Percentiles rank a stretch among this genome's conserved stretches.
Evolutionary conservation across 2,888 invertebrate genomes (phyloP).

Genomic region (Nemapogon koenigi): DNA sequence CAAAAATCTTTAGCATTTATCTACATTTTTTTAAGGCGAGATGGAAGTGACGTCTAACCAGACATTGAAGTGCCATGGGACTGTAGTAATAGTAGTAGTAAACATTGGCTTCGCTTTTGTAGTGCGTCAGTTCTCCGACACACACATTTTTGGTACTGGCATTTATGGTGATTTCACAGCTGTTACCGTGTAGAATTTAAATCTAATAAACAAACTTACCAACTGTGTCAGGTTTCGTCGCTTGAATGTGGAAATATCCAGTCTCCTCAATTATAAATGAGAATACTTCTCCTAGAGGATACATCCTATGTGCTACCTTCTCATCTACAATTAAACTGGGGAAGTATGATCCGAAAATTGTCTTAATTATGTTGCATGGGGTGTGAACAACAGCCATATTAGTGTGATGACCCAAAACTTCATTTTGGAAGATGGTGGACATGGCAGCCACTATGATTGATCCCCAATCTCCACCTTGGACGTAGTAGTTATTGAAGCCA

Average conservation of each 20-base stretch:
- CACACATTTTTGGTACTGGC: no score
- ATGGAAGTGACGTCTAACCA: no score
- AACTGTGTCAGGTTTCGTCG: slow-evolving; percentile 88
- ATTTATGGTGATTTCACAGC: no score
- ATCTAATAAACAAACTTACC: slow-evolving; percentile 59
- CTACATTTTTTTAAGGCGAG: no score
- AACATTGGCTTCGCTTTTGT: no score
- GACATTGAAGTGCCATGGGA: no score
- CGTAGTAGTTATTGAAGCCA: slow-evolving; percentile 68
- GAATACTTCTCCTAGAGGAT: slow-evolving; percentile 38
- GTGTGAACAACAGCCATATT: slow-evolving; percentile 26
- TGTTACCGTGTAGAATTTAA: no score
- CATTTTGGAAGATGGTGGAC: slow-evolving; percentile 67
- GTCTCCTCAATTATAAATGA: slow-evolving; percentile 30
- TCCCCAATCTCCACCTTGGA: slow-evolving; percentile 88
- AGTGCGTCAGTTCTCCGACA: no score
- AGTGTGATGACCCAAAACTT: slow-evolving; percentile 50
- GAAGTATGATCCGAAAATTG: slow-evolving; percentile 42
- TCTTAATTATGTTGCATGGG: slow-evolving; percentile 21
- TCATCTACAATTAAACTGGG: slow-evolving; percentile 58
- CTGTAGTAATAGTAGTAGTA: no score
- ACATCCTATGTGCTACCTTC: slow-evolving; percentile 51
- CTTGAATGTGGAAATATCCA: slow-evolving; percentile 74
- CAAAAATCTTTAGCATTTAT: no score
- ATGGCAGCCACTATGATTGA: slow-evolving; percentile 67